Percentiles rank a stretch among this genome's conserved stretches.
Conservation (phyloP, 2,113 vertebrate genomes). For the Phycodurus eques region DNA sequence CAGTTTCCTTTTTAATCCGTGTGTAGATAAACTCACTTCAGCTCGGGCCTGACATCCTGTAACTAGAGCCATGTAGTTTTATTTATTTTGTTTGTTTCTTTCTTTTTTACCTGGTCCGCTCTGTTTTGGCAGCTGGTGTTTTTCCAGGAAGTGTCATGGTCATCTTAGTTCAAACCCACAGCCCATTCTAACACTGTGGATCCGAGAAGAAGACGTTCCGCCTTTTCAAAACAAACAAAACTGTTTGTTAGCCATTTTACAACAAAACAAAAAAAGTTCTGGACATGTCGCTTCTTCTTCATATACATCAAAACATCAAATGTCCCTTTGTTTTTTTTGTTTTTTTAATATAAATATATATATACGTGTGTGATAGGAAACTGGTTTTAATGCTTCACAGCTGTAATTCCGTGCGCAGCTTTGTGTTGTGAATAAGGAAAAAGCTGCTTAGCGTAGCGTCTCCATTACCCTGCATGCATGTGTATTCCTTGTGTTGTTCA, state of each 20-base stretch:
- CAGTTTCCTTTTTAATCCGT: slow-evolving; percentile 51
- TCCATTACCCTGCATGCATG: slow-evolving; percentile 72
- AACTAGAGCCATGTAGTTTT: slow-evolving; percentile 50
- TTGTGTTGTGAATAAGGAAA: slow-evolving; percentile 65
- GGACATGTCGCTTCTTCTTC: neutral
- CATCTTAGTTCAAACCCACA: neutral
- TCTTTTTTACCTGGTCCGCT: slow-evolving; percentile 21
- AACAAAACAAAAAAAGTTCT: neutral
- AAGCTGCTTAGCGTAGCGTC: slow-evolving; percentile 45
- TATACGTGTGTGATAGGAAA: slow-evolving; percentile 19
- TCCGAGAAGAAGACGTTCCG: neutral
- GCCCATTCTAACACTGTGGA: neutral
- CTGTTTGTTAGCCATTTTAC: neutral
- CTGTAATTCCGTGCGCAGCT: slow-evolving; percentile 49
- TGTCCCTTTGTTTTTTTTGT: neutral
- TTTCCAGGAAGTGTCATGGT: neutral
- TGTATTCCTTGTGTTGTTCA: slow-evolving; percentile 71
- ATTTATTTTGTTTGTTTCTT: slow-evolving; percentile 11
- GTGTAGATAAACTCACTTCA: slow-evolving; percentile 44
- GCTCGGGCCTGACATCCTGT: slow-evolving; percentile 23
- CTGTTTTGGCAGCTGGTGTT: slow-evolving; percentile 39
- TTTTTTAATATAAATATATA: neutral
- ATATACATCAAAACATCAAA: neutral
- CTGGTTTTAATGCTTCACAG: slow-evolving; percentile 43
- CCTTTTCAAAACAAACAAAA: neutral